These are phyloP conservation scores for Pseudomyrmex pallidus DNA, from an alignment of 1,140 invertebrate genomes.

Conservation along the genomic window DNA sequence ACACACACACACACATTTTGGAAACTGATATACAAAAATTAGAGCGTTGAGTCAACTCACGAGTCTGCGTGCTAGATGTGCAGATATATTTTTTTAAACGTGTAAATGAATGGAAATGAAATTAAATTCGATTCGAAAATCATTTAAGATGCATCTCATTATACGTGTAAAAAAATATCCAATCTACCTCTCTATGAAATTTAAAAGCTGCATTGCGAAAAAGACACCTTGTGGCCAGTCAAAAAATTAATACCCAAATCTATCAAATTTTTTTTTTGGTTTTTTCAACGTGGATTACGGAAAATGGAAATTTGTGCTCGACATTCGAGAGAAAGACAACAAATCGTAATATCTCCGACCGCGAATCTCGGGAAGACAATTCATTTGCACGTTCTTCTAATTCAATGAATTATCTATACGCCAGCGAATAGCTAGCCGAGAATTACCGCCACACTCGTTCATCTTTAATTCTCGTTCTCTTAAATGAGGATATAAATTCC, in stretches of 20 bases:
- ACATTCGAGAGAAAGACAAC: neutral
- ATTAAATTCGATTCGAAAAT: no score
- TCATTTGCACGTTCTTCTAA: conserved; percentile 27
- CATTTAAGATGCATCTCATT: no score
- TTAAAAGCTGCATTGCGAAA: no score
- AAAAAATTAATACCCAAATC: neutral
- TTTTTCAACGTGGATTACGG: neutral
- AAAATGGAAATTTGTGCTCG: neutral
- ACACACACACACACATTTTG: no score
- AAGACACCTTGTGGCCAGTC: no score
- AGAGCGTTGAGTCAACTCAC: no score
- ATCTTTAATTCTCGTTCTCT: conserved; percentile 45
- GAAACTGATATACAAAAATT: no score
- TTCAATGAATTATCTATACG: conserved; percentile 45
- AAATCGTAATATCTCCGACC: neutral
- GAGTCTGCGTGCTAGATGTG: no score
- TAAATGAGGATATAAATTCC: conserved; percentile 33
- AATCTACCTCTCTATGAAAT: no score
- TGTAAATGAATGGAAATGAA: no score
- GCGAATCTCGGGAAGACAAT: neutral
- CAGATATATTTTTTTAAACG: no score
- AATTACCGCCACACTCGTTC: conserved; percentile 40
- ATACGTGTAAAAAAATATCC: no score
- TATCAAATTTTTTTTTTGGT: neutral
- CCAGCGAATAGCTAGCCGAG: conserved; percentile 5